Evolutionary conservation across 2,888 invertebrate genomes (phyloP), one percentile per base, ranked within the genome.

Genomic region (Dromius quadrimaculatus): DNA sequence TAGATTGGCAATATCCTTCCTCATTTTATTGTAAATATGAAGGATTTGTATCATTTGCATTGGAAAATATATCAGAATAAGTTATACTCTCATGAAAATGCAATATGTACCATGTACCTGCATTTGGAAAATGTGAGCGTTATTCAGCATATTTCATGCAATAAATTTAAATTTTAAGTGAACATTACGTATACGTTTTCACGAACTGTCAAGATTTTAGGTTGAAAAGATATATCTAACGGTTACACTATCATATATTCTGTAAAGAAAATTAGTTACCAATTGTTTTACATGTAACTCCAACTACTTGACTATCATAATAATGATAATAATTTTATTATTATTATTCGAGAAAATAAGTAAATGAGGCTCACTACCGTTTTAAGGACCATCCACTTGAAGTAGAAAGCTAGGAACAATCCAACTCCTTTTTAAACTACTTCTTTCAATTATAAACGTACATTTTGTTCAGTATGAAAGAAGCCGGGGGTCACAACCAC

Each of bases 361-460:
- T n/a, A n/a, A n/a, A n/a, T n/a, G n/a, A n/a, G n/a, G n/a, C n/a
- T n/a, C n/a, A n/a, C n/a, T n/a, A n/a, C n/a, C n/a, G n/a, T n/a
- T n/a, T n/a, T n/a, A n/a, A n/a, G n/a, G n/a, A n/a, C n/a, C n/a
- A n/a, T n/a, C n/a, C n/a, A n/a, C n/a, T n/a, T n/a, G n/a, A n/a
- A n/a, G n/a, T n/a, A n/a, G n/a, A n/a, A n/a, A n/a, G 28, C 50
- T 28, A 28, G 50, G 50, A 59, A 20, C 36, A 13, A 11, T 11
- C 19, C 22, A 22, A 65, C 34, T 65, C 36, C 50, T 50, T 50
- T 34, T 65, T 65, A 50, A 65, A 50, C 50, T 65, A 65, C 36
- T 65, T 65, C 50, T 50, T 50, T 65, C 50, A 65, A 54, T 54
- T 54, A 54, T 54, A 28, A 32, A 54, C 66, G 57, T 57, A 57